phyloP scores from a whole-genome alignment of 1,140 invertebrate genomes.

The Daktulosphaira vitifoliae region DNA sequence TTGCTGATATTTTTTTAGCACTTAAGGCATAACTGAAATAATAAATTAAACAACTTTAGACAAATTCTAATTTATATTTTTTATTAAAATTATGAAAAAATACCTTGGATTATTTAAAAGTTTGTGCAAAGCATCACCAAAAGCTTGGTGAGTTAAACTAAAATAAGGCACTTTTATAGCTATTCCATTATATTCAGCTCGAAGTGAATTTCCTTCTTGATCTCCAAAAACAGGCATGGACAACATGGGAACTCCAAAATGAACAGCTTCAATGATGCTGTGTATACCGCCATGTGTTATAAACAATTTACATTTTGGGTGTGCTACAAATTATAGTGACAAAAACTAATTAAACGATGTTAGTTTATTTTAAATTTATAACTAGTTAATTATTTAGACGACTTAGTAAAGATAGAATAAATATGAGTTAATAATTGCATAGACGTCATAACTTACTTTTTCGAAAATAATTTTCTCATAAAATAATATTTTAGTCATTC shows the following conservation, averaged over 20 bases:
- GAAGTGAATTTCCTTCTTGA: conserved; percentile 37
- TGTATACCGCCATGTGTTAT: conserved; percentile 52
- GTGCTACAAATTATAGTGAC: conserved; percentile 42
- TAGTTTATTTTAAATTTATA: no score
- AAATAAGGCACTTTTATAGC: conserved; percentile 13
- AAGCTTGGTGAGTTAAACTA: background rate
- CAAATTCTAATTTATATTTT: no score
- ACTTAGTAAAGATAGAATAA: no score
- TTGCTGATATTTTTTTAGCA: background rate
- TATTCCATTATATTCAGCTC: background rate
- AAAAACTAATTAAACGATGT: no score
- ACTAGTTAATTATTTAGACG: no score
- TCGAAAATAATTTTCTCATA: no score
- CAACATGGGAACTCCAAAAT: conserved; percentile 47
- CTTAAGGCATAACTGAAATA: conserved; percentile 27
- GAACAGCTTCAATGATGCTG: conserved; percentile 47
- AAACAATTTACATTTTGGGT: conserved; percentile 46
- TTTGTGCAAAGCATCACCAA: background rate
- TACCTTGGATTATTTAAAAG: background rate
- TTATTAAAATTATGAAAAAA: no score
- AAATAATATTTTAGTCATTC: no score
- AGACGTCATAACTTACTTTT: no score
- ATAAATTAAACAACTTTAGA: no score
- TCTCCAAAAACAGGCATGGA: conserved; percentile 46
- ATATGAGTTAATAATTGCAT: no score